Percentiles rank a stretch among this genome's conserved stretches.
phyloP scores from a whole-genome alignment of 2,797 vertebrate species.

The Centropyge bicolor region DNA sequence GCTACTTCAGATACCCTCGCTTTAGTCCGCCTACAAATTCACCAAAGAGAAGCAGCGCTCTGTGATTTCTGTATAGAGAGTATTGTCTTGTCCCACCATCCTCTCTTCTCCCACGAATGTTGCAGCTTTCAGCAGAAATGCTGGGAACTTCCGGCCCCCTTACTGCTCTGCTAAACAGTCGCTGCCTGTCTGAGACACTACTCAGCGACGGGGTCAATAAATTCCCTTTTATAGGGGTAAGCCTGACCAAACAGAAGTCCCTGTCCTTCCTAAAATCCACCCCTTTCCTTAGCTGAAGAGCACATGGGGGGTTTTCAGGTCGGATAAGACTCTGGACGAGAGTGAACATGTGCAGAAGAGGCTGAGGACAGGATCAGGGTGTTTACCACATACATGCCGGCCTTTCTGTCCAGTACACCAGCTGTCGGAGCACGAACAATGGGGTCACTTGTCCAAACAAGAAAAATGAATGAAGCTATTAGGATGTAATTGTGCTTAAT shows the following conservation, averaged over 20 bases:
- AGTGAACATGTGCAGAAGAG: conserved; percentile 76
- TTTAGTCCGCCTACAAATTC: conserved; percentile 59
- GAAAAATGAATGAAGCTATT: conserved; percentile 55
- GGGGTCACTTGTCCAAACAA: conserved; percentile 74
- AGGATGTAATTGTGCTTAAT: conserved; percentile 54
- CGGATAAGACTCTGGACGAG: conserved; percentile 68
- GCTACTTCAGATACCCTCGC: conserved; percentile 56
- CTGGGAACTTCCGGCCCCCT: conserved; percentile 64
- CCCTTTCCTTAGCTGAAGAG: conserved; percentile 50
- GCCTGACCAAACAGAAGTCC: conserved; percentile 67
- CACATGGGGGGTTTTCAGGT: conserved; percentile 65
- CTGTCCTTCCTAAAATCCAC: conserved; percentile 51
- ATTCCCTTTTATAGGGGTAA: conserved; percentile 61
- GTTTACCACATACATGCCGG: conserved; percentile 66
- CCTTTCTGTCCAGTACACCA: conserved; percentile 73
- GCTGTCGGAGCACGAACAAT: conserved; percentile 77
- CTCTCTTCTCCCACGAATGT: conserved; percentile 55
- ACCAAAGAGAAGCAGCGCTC: conserved; percentile 42
- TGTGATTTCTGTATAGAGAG: conserved; percentile 56
- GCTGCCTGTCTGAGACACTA: conserved; percentile 58
- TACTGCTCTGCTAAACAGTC: conserved; percentile 62
- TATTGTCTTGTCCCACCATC: conserved; percentile 68
- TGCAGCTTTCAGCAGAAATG: conserved; percentile 57
- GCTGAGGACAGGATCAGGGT: conserved; percentile 62
- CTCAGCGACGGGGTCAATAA: conserved; percentile 65